phyloP scores from a whole-genome alignment of 1,140 invertebrate species.

The Drosophila lacertosa region DNA sequence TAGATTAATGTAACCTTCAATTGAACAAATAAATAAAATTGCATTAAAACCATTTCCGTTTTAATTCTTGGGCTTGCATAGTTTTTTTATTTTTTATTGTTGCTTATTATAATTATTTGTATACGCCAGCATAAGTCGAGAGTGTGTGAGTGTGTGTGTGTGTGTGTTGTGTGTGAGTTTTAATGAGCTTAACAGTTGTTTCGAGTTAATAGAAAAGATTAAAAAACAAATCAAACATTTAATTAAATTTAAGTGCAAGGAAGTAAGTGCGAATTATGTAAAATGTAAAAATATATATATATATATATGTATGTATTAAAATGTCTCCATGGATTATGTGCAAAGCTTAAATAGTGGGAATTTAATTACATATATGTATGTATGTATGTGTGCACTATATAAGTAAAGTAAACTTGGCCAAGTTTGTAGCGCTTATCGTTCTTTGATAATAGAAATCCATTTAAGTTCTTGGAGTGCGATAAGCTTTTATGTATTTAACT shows the following conservation, averaged over 20 bases:
- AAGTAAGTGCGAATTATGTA: slow-evolving; percentile 17
- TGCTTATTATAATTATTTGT: slow-evolving; percentile 36
- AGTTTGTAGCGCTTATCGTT: slow-evolving; percentile 12
- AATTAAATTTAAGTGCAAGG: slow-evolving; percentile 29
- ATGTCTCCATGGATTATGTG: no score
- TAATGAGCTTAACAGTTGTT: slow-evolving; percentile 33
- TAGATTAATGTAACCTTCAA: slow-evolving; percentile 62
- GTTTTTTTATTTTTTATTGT: slow-evolving; percentile 22
- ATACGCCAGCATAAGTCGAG: slow-evolving; percentile 32
- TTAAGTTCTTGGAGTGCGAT: background rate
- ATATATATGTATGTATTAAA: no score
- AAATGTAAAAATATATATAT: background rate
- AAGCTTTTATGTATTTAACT: background rate
- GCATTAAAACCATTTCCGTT: slow-evolving; percentile 70
- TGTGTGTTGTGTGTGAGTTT: slow-evolving; percentile 48
- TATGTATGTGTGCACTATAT: no score
- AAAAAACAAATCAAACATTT: no score
- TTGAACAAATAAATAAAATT: slow-evolving; percentile 57
- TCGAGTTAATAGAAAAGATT: slow-evolving; percentile 8
- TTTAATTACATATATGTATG: no score
- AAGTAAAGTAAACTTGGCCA: background rate
- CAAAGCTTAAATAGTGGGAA: background rate
- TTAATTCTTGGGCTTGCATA: slow-evolving; percentile 50
- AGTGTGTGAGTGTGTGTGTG: slow-evolving; percentile 38
- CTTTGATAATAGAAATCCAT: no score